Base-by-base conservation (phyloP, 2,113 vertebrate genomes). In the Panurus biarmicus region DNA sequence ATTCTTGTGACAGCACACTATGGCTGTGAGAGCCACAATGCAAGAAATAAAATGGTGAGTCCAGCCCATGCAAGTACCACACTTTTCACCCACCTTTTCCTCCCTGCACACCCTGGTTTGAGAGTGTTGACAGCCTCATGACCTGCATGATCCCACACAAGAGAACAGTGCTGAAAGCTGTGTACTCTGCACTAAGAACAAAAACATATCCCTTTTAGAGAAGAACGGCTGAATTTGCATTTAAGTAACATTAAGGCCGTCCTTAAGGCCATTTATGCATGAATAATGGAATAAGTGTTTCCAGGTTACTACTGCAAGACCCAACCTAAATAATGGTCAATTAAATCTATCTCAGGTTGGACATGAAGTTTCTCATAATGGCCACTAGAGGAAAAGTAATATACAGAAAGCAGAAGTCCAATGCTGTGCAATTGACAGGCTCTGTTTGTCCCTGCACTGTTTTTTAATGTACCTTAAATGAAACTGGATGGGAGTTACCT, bases 311-410 rank as follows among this genome's bases (percentile, higher is more conserved):
- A 23, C 33, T 26, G 22, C 58, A 60, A 71, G 22, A 57, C 44
- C 10, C 45, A 72, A 4, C 3, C 33, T 51, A 86, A 85, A 38
- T 57, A 75, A 57, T 24, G 12, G 15, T 38, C 24, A 65, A 10
- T 58, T 62, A 62, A 85, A 67, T 31, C 14, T 54, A 6, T 71
- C 35, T 69, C 35, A 70, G 38, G 16, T 1, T 74, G 54, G 26
- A 83, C 44, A 29, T 73, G 85, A 94, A 91, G 66, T 80, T 94
- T 54, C 75, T 71, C 2, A 15, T 33, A 77, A 90, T 22, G n/a
- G 57, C 75, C 89, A 90, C 94, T 93, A 74, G 89, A 93, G 75
- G 93, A 94, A 94, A 95, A 93, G 75, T 44, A 70, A 77, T 58
- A 31, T 22, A 67, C n/a, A 58, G 33, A 73, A 66, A 89, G 23